These are phyloP conservation scores for Syrphus vitripennis DNA, from an alignment of 2,888 invertebrate species.

Conservation along the genomic window DNA sequence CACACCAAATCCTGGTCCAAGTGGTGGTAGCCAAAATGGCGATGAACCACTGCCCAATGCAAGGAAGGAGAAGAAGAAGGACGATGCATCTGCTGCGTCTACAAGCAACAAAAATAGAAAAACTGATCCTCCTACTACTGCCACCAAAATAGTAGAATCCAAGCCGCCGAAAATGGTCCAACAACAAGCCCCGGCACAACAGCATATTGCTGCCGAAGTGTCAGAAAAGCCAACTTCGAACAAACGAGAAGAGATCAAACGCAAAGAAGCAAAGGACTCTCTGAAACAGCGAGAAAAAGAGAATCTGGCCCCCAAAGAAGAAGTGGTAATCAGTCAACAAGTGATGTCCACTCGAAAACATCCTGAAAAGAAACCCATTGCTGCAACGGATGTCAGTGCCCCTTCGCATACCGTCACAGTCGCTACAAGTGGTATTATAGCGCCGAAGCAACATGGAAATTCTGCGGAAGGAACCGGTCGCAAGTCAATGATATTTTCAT, in stretches of 20 bases:
- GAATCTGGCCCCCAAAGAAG: conserved; percentile 78
- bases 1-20: conserved; percentile 34
- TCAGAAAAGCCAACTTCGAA: conserved; percentile 37
- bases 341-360: conserved; percentile 68
- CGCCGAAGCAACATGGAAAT: conserved; percentile 63
- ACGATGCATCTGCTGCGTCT: conserved; percentile 48
- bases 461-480: conserved; percentile 76
- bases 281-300: conserved; percentile 79
- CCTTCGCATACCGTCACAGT: conserved; percentile 44
- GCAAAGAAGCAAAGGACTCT: conserved; percentile 74
- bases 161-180: conserved; percentile 42
- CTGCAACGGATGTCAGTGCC: conserved; percentile 53
- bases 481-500: conserved; percentile 87
- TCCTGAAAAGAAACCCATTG: conserved; percentile 48
- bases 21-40: conserved; percentile 41
- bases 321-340: conserved; percentile 63
- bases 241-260: conserved; percentile 49
- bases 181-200: conserved; percentile 51
- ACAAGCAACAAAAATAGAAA: conserved; percentile 68
- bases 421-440: conserved; percentile 51
- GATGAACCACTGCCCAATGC: conserved; percentile 50
- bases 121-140: conserved; percentile 53
- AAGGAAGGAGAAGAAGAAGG: conserved; percentile 73
- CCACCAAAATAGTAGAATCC: conserved; percentile 49
- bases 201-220: conserved; percentile 59